phyloP scores from a whole-genome alignment of 2,888 invertebrate genomes.

The Sepioteuthis lessoniana region DNA sequence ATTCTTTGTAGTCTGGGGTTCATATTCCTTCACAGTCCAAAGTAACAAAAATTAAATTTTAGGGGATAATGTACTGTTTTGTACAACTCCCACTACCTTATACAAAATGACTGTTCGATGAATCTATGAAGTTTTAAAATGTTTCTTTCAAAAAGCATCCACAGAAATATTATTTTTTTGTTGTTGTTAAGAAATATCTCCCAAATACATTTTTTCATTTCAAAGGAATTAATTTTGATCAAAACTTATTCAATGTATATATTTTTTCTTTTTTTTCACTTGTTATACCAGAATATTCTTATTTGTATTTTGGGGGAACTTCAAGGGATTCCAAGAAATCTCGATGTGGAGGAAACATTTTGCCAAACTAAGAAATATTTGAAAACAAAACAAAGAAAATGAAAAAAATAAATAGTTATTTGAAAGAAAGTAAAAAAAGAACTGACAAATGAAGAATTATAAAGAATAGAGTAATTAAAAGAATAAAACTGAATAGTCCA shows the following conservation, averaged over 20 bases:
- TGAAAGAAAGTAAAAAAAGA: background rate
- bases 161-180: conserved; percentile 13
- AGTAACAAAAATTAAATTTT: background rate
- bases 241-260: conserved; percentile 41
- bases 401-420: background rate
- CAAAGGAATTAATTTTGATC: conserved; percentile 39
- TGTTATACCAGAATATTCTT: background rate
- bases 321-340: conserved; percentile 7
- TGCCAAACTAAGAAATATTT: conserved; percentile 37
- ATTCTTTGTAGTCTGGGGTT: background rate
- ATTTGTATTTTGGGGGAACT: conserved; percentile 34
- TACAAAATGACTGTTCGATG: conserved; percentile 17
- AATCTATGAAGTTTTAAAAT: background rate
- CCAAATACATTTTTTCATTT: conserved; percentile 39
- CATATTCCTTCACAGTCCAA: conserved; percentile 21
- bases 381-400: conserved; percentile 39
- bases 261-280: background rate
- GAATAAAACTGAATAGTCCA: conserved; percentile 25
- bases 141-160: conserved; percentile 4
- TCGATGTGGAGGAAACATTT: conserved; percentile 47
- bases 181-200: conserved; percentile 34
- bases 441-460: background rate
- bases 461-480: background rate
- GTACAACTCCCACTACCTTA: background rate
- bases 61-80: background rate